Evolutionary conservation across 2,888 invertebrate species (phyloP).

Genomic region (Eulithis testata): DNA sequence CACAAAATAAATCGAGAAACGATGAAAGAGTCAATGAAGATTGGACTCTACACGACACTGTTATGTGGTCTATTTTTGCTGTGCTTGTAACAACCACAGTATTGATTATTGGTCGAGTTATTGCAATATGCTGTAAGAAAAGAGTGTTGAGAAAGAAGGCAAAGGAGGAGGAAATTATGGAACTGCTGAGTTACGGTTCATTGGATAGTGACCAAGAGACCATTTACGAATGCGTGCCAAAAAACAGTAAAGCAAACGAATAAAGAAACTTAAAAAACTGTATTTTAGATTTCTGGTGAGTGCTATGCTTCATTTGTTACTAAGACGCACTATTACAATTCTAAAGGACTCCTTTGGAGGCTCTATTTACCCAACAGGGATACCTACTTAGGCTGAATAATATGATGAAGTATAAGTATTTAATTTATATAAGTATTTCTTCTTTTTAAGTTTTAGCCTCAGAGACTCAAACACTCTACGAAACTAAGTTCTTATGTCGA

Average conservation of each 20-base stretch:
- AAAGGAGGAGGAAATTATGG: conserved; percentile 44
- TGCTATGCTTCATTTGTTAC: background rate
- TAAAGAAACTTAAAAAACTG: conserved; percentile 2
- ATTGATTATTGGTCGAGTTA: conserved; percentile 37
- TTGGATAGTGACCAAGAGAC: conserved; percentile 52
- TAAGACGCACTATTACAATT: too few species aligned
- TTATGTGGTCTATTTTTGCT: conserved; percentile 48
- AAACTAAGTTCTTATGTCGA: background rate
- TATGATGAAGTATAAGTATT: too few species aligned
- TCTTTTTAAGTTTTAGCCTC: too few species aligned
- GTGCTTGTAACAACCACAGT: conserved; percentile 44
- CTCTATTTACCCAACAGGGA: too few species aligned
- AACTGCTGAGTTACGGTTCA: conserved; percentile 44
- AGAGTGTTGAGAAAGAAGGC: conserved; percentile 37
- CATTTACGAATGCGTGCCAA: conserved; percentile 44
- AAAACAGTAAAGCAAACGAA: conserved; percentile 34
- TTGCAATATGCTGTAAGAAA: conserved; percentile 18
- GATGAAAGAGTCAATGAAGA: conserved; percentile 40
- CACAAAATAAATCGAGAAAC: conserved; percentile 40
- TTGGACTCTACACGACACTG: conserved; percentile 58
- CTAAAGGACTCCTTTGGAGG: too few species aligned
- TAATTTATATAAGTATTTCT: too few species aligned
- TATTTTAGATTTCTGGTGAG: background rate
- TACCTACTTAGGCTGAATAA: too few species aligned
- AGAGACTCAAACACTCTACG: too few species aligned